Evolutionary conservation across 2,888 invertebrate species (phyloP), one percentile per base, ranked within the genome.

Genomic region (Lithophane ornitopus): DNA sequence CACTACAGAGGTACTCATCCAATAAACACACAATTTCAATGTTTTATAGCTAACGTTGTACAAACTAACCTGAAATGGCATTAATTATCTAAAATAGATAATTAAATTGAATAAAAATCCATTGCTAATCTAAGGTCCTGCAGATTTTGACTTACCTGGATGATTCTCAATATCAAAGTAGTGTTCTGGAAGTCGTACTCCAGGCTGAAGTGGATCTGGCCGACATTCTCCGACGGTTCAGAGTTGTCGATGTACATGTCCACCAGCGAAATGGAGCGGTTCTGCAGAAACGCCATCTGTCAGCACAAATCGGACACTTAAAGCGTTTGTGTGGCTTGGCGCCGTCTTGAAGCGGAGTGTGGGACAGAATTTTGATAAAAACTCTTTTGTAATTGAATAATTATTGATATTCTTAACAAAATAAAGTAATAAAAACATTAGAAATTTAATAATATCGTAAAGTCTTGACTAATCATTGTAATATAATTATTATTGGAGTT

Each of bases 171-270:
- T 91, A 99, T 98, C 91, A 99, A 97, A 82, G 99, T 99, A 81
- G 98, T 98, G 90, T 98, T 98, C 97, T 98, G 98, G 96, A 98
- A 99, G 97, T 99, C 99, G 94, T 99, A 99, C 94, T 99, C 99
- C 94, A 99, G 96, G 73, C 98, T 98, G 97, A 99, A 99, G 94
- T 99, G 99, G 89, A 99, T 99, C 96, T 99, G 99, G 73, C 99
- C 99, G 87, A 99, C 99, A 96, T 99, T 99, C 96, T 99, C 99
- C 88, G 98, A 98, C 2, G 99, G 98, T 94, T 99, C 99, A 78
- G 98, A 98, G 95, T 98, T 98, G 96, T 99, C 99, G 95, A 99
- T 98, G 97, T 99, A 99, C 98, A 99, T 99, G 94, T 99, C 99
- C 94, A 98, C 98, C 97, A 99, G 97, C 54, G 98, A 98, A 92